These are phyloP conservation scores for Platichthys flesus DNA, from an alignment of 2,113 vertebrate species.

Conservation along the genomic window DNA sequence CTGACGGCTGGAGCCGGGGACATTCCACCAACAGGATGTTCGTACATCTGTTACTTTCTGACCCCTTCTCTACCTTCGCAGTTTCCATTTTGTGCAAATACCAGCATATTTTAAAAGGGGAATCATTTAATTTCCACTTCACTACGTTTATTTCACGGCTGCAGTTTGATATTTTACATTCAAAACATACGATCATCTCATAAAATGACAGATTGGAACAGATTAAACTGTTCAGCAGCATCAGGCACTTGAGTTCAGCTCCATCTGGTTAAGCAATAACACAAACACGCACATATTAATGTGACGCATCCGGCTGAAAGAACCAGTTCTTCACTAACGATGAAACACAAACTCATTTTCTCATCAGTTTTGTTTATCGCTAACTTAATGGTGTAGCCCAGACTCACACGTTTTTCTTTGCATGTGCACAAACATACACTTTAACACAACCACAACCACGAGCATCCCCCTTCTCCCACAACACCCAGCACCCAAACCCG, in stretches of 20 bases:
- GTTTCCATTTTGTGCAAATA: neutral
- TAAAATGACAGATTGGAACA: neutral
- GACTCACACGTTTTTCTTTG: constrained; percentile 6
- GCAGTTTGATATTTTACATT: neutral
- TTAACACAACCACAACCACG: neutral
- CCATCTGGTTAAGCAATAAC: neutral
- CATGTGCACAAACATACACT: neutral
- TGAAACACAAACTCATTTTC: no score
- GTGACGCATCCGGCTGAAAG: neutral
- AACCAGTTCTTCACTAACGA: neutral
- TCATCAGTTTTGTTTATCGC: no score
- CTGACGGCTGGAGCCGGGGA: constrained; percentile 31
- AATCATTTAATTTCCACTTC: neutral
- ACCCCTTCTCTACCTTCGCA: neutral
- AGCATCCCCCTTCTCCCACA: constrained; percentile 21
- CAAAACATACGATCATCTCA: neutral
- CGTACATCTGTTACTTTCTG: neutral
- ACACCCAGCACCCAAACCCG: constrained; percentile 54
- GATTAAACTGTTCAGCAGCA: constrained; percentile 7
- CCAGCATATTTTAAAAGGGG: neutral
- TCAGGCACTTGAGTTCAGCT: neutral
- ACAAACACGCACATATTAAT: neutral
- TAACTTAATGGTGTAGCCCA: no score
- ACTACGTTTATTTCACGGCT: neutral
- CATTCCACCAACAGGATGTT: constrained; percentile 17